Evolutionary conservation across 2,888 invertebrate species (phyloP), one percentile per base, ranked within the genome.

Genomic region (Platynereis dumerilii): DNA sequence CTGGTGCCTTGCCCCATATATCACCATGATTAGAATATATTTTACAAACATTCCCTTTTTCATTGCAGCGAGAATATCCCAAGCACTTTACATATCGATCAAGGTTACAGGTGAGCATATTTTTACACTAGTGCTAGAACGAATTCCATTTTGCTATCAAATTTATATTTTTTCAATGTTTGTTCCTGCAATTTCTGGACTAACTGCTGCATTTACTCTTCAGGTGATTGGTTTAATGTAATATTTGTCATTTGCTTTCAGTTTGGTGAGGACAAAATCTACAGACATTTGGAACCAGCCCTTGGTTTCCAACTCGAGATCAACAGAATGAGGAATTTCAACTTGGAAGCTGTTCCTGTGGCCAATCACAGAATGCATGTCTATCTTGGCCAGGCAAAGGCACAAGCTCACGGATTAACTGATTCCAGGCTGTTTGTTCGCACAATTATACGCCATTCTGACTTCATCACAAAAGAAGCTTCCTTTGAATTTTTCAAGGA

Each of bases 301-400:
- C 91, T 96, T 68, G 97, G 98, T 34, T 98, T 96, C 89, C 97
- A 98, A 83, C 86, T 98, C 78, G 97, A 98, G 84, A 88, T 96
- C 74, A 96, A 93, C 85, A 87, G 98, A 69, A 93, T 98, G 92
- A 87, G 93, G 78, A 96, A 94, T 60, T 98, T 97, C 83, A 93
- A 95, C 81, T 88, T 98, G 58, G 96, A 97, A 82, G 95, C 96
- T 0, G 86, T 98, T 74, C 94, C 96, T 0, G 96, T 96, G 0
- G 93, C 96, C 67, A 98, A 97, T 86, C 94, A 96, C 85, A 96
- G 97, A 86, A 98, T 98, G 97, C 96, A 98, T 80, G 86, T 98
- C 58, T 98, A 98, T 80, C 87, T 98, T 58, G 98, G 96, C 20
- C 92, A 91, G 81, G 96, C 96, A 0, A 97, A 96, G 88, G 91